Percentiles rank a stretch among this genome's conserved stretches.
These are phyloP conservation scores for Notarius lentiginosus DNA, from an alignment of 2,113 vertebrate species.

Conservation along the genomic window DNA sequence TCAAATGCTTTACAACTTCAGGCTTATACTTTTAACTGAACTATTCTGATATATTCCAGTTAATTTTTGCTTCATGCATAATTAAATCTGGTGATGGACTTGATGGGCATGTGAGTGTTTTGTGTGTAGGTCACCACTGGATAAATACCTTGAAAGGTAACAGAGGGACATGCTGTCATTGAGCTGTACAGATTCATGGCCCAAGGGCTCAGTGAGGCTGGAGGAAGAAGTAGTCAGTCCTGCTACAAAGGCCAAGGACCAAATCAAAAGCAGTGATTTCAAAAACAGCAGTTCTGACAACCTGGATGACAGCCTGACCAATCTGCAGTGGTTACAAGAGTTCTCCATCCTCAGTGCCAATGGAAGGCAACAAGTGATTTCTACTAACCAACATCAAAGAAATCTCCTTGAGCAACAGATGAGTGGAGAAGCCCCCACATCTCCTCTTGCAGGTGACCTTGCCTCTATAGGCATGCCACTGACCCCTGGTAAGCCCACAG, in stretches of 20 bases:
- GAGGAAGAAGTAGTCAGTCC: constrained; percentile 70
- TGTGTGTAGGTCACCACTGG: constrained; percentile 55
- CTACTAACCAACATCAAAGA: constrained; percentile 61
- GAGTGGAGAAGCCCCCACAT: constrained; percentile 77
- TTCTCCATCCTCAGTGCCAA: constrained; percentile 83
- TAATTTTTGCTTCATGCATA: constrained; percentile 7
- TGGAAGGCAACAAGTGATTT: constrained; percentile 63
- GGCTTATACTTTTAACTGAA: neutral
- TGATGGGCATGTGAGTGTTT: neutral
- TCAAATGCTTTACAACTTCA: neutral
- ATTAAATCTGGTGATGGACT: neutral
- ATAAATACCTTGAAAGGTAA: constrained; percentile 36
- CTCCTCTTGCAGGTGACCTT: constrained; percentile 85
- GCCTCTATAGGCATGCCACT: constrained; percentile 84
- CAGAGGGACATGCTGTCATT: constrained; percentile 69
- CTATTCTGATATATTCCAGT: neutral
- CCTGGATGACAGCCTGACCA: constrained; percentile 92
- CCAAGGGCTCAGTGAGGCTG: constrained; percentile 66
- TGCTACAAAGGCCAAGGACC: constrained; percentile 67
- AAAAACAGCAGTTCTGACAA: constrained; percentile 63
- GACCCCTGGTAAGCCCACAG: constrained; percentile 86
- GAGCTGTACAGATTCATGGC: constrained; percentile 72
- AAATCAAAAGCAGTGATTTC: constrained; percentile 60
- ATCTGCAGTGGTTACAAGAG: constrained; percentile 93
- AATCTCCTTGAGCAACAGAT: constrained; percentile 70